Evolutionary conservation across 2,797 vertebrate species (phyloP), one percentile per base, ranked within the genome.

Genomic region (Phalanger gymnotis): DNA sequence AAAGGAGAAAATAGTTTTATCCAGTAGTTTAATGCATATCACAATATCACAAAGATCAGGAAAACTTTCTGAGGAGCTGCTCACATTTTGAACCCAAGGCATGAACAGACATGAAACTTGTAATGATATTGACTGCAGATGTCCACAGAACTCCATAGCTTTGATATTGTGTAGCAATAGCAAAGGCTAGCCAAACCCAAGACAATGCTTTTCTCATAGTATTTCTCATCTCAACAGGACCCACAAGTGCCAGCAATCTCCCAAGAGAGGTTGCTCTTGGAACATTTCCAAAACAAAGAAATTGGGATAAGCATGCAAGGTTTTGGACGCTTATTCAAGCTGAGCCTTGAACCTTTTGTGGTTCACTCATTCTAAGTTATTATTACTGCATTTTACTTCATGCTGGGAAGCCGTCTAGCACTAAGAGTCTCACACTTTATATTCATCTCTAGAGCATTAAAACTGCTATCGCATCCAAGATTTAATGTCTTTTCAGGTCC

Each of bases 281-380:
- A 81, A 89, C 40, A 87, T 55, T 93, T 95, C 94, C 95, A 97
- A 97, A 97, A 94, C 73, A 96, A 96, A 97, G 92, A 95, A 91
- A 13, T 94, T 73, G 91, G 34, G 94, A 52, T 94, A 91, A 93
- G 31, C n/a, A 96, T 95, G 5, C 0, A 66, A 90, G 53, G 30
- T 91, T 10, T 11, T 30, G 51, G n/a, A 92, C 40, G 47, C n/a
- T 93, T 57, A 95, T 55, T 93, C 93, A 94, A 14, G 6, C 58
- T 95, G 56, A 96, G 53, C 27, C 94, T 96, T 58, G 30, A 94
- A 96, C 19, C 13, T 16, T 91, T 58, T 92, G 53, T 34, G 5
- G 5, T 95, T 92, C 89, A 94, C 91, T 91, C 57, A 90, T 93
- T 95, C 58, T 95, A 91, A 89, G 52, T n/a, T 93, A 93, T 87